These are phyloP conservation scores for Eubasilissa splendida DNA, from an alignment of 2,888 invertebrate species.

Conservation along the genomic window DNA sequence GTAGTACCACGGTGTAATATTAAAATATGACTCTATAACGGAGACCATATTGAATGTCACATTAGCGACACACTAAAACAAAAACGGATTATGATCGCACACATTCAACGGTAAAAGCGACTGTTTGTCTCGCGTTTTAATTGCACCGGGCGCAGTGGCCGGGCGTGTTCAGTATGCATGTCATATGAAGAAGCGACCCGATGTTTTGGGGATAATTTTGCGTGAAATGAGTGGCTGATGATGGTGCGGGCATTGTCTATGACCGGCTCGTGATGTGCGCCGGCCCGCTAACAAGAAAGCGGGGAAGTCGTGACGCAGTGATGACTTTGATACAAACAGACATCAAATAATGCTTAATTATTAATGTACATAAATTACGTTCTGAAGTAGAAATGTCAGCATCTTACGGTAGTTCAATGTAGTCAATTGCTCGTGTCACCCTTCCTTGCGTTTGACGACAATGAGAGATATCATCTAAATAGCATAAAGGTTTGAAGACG, in stretches of 20 bases:
- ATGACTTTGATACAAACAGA: slow-evolving; percentile 38
- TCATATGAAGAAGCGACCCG: slow-evolving; percentile 30
- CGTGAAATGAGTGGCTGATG: slow-evolving; percentile 57
- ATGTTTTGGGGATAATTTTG: slow-evolving; percentile 55
- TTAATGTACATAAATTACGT: slow-evolving; percentile 51
- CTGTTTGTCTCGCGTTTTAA: slow-evolving; percentile 18
- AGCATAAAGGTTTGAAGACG: too few species aligned
- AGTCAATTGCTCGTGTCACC: too few species aligned
- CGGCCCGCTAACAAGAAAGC: slow-evolving; percentile 53
- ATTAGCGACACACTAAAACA: too few species aligned
- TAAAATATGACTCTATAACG: too few species aligned
- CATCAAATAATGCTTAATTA: slow-evolving; percentile 44
- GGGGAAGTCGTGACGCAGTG: slow-evolving; percentile 53
- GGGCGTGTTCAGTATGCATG: slow-evolving; percentile 47
- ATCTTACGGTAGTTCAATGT: not conserved
- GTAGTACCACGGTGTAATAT: too few species aligned
- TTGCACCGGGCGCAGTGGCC: slow-evolving; percentile 13
- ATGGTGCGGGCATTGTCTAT: slow-evolving; percentile 53
- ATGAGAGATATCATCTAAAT: too few species aligned
- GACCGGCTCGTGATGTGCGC: slow-evolving; percentile 15
- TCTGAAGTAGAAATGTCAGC: not conserved
- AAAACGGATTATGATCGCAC: too few species aligned
- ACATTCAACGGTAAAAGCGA: too few species aligned
- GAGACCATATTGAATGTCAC: too few species aligned
- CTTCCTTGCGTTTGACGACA: too few species aligned